These are phyloP conservation scores for Semotilus atromaculatus DNA, from an alignment of 2,797 vertebrate genomes.

Conservation along the genomic window DNA sequence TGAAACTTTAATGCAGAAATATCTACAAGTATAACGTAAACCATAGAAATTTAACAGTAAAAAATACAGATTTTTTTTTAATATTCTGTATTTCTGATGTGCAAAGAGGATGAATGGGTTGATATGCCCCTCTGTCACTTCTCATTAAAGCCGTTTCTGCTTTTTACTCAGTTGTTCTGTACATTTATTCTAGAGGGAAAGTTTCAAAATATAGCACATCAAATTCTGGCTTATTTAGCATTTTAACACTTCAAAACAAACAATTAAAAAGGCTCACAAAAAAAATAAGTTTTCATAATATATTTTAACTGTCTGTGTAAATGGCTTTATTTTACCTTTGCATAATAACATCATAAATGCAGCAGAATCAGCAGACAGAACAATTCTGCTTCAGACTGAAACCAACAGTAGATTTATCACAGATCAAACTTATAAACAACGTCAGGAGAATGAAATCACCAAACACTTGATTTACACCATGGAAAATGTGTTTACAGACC, in stretches of 20 bases:
- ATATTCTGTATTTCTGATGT: neutral
- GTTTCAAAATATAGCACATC: neutral
- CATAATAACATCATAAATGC: neutral
- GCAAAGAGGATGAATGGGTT: no score
- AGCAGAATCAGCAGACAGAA: no score
- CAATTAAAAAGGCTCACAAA: neutral
- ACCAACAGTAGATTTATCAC: neutral
- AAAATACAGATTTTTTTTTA: neutral
- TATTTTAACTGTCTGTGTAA: neutral
- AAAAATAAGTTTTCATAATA: neutral
- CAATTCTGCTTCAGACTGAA: neutral
- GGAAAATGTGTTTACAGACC: neutral
- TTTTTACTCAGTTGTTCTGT: neutral
- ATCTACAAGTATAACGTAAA: neutral
- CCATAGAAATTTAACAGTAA: neutral
- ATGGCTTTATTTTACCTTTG: neutral
- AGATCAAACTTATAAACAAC: neutral
- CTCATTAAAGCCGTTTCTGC: neutral
- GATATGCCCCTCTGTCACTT: neutral
- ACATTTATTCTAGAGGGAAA: neutral
- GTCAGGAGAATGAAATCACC: neutral
- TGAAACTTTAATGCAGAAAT: neutral
- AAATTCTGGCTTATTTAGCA: neutral
- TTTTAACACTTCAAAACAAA: neutral
- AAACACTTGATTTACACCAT: neutral